Evolutionary conservation across 1,140 invertebrate genomes (phyloP).

Genomic region (Diploscapter pachys): DNA sequence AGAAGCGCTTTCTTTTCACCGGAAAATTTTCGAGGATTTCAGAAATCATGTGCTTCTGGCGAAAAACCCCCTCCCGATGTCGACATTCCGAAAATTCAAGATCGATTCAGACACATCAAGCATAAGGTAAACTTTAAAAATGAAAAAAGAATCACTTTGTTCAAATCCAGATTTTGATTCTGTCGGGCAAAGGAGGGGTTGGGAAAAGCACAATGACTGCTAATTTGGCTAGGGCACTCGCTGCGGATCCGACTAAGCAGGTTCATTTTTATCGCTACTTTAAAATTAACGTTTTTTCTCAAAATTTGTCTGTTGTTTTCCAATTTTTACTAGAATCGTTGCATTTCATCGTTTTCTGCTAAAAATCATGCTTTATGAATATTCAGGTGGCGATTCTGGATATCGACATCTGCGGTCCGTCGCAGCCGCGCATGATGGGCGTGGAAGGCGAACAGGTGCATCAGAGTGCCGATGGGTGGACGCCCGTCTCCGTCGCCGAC

Average conservation of each 20-base stretch:
- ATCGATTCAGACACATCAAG: constrained; percentile 53
- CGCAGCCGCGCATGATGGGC: constrained; percentile 67
- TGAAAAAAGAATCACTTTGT: not conserved
- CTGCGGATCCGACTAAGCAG: constrained; percentile 60
- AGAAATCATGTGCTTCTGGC: constrained; percentile 78
- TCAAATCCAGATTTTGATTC: constrained; percentile 76
- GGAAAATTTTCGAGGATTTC: not conserved
- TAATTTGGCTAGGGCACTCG: constrained; percentile 76
- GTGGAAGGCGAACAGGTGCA: constrained; percentile 69
- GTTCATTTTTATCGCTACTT: constrained; percentile 28
- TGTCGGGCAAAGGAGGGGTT: constrained; percentile 96
- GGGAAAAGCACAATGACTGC: constrained; percentile 82
- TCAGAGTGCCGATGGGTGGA: constrained; percentile 92
- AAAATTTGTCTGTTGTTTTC: not conserved
- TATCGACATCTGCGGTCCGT: constrained; percentile 87
- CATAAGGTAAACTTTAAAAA: constrained; percentile 48
- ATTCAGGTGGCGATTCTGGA: constrained; percentile 74
- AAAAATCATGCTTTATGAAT: constrained; percentile 60
- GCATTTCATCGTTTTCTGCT: not conserved
- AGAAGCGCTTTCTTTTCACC: too few relatives aligned
- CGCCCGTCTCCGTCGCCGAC: constrained; percentile 81
- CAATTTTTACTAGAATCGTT: not conserved
- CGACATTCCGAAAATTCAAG: constrained; percentile 61
- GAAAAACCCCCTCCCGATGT: constrained; percentile 59
- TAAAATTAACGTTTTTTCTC: not conserved